Conservation (phyloP, 2,113 vertebrate genomes). For the Centrocercus urophasianus region DNA sequence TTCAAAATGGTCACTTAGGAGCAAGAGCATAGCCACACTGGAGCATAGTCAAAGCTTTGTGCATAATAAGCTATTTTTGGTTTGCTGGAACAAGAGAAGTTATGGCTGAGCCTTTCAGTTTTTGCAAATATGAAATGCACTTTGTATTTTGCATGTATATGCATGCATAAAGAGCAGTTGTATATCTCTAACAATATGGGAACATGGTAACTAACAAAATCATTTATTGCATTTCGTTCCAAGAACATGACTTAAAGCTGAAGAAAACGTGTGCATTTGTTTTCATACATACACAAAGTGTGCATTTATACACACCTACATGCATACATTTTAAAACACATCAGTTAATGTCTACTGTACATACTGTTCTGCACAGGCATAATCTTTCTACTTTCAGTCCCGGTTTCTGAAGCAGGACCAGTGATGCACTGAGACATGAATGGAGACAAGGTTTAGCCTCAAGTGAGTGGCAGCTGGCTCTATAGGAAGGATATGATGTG, state of each 20-base stretch:
- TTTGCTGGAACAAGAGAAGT: background rate
- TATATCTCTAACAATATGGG: background rate
- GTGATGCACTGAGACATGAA: background rate
- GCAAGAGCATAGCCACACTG: background rate
- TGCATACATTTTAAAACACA: background rate
- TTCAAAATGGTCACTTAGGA: background rate
- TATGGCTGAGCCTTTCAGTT: background rate
- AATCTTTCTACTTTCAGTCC: background rate
- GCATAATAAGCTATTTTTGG: background rate
- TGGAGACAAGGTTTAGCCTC: background rate
- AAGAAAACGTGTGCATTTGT: fast-evolving
- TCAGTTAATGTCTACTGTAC: background rate
- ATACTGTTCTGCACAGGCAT: background rate
- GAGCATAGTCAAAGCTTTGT: background rate
- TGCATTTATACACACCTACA: background rate
- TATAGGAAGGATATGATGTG: background rate
- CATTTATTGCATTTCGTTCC: background rate
- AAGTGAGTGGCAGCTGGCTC: background rate
- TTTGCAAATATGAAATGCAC: background rate
- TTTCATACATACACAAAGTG: background rate
- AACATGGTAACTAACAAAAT: background rate
- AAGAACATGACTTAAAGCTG: background rate
- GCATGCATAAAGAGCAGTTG: background rate
- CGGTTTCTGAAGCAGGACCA: background rate
- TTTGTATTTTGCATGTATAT: background rate